phyloP scores from a whole-genome alignment of 1,140 invertebrate species.

The Drosophila pandora region DNA sequence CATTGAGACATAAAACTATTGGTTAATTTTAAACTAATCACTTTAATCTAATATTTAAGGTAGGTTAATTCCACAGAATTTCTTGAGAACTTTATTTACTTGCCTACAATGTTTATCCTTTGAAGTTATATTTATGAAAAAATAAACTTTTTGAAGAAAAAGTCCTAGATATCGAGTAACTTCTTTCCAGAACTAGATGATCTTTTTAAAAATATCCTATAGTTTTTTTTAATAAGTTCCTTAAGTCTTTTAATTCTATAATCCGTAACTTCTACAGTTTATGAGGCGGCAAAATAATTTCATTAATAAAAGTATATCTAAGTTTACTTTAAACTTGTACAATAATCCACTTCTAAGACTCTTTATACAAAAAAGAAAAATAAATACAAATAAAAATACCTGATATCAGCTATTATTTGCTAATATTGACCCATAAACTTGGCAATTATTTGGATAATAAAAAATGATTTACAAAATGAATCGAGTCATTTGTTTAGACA shows the following conservation, averaged over 20 bases:
- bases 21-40: background rate
- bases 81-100: background rate
- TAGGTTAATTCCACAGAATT: background rate
- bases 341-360: background rate
- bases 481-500: constrained; percentile 3
- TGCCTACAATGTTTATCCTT: too few relatives aligned
- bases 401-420: background rate
- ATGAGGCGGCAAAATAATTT: too few relatives aligned
- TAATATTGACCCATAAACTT: background rate
- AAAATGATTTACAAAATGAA: background rate
- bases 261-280: too few relatives aligned
- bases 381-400: too few relatives aligned
- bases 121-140: too few relatives aligned
- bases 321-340: background rate
- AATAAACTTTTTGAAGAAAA: too few relatives aligned
- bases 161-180: too few relatives aligned
- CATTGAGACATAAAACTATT: background rate
- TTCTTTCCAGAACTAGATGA: too few relatives aligned
- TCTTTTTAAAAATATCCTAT: too few relatives aligned
- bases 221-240: too few relatives aligned
- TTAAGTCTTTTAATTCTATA: too few relatives aligned
- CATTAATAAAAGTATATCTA: too few relatives aligned
- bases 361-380: background rate
- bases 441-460: background rate
- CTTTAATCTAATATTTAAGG: background rate